phyloP scores from a whole-genome alignment of 2,888 invertebrate species.

The Microplitis manilae region DNA sequence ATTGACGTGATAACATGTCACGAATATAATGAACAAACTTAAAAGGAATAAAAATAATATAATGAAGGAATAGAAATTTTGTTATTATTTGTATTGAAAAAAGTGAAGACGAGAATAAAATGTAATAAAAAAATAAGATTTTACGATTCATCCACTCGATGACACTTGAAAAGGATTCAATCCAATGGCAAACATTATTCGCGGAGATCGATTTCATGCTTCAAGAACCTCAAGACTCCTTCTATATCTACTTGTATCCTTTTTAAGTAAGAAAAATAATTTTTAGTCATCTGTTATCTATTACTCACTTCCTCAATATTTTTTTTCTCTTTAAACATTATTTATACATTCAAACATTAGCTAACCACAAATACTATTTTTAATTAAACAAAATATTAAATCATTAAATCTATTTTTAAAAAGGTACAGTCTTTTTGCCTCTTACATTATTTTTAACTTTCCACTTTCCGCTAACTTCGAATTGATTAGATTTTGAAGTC shows the following conservation, averaged over 20 bases:
- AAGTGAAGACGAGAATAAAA: neutral
- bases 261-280: constrained; percentile 29
- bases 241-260: neutral
- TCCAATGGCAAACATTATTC: constrained; percentile 35
- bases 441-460: too few relatives aligned
- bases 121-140: neutral
- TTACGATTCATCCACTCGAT: constrained; percentile 6
- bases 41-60: neutral
- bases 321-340: too few relatives aligned
- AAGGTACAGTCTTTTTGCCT: too few relatives aligned
- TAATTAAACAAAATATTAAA: too few relatives aligned
- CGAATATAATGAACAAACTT: neutral
- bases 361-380: too few relatives aligned
- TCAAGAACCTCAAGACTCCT: constrained; percentile 6
- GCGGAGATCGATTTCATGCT: constrained; percentile 39
- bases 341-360: too few relatives aligned
- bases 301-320: too few relatives aligned
- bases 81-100: neutral
- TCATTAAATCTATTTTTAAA: too few relatives aligned
- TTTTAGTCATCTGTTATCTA: constrained; percentile 18
- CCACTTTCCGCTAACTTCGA: too few relatives aligned
- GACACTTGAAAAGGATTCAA: constrained; percentile 41
- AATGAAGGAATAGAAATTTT: neutral
- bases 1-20: too few relatives aligned
- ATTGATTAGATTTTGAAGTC: too few relatives aligned